Conservation (phyloP, 2,797 vertebrate genomes). For the Acomys russatus region DNA sequence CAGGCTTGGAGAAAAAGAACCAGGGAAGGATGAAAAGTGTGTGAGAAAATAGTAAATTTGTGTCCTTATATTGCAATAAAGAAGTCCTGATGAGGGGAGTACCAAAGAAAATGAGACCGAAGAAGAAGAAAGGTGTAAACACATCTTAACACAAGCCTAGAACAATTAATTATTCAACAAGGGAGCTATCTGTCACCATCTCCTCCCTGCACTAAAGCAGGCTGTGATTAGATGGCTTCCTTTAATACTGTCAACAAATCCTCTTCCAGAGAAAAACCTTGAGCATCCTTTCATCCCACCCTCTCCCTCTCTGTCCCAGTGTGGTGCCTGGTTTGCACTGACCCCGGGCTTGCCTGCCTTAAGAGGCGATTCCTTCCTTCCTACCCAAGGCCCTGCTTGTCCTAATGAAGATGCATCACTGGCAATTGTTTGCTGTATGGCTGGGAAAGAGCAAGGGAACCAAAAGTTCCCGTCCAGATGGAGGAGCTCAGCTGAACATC, state of each 20-base stretch:
- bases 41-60: not conserved
- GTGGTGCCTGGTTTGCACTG: not conserved
- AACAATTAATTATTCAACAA: not conserved
- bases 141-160: not conserved
- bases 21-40: not conserved
- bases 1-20: not conserved
- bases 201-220: not conserved
- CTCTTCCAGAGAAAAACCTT: not conserved
- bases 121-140: not conserved
- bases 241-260: not conserved
- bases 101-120: not conserved
- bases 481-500: constrained; percentile 75
- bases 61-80: not conserved
- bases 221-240: constrained; percentile 9
- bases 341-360: not conserved
- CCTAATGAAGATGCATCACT: constrained; percentile 66
- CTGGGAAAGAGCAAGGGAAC: constrained; percentile 47
- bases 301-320: not conserved
- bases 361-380: not conserved
- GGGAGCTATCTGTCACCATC: not conserved
- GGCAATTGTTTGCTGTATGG: constrained; percentile 19
- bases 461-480: constrained; percentile 67
- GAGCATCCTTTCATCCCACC: not conserved
- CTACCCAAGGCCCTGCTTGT: not conserved
- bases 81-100: not conserved